Conservation (phyloP, 2,797 vertebrate species). For the Erethizon dorsatum region DNA sequence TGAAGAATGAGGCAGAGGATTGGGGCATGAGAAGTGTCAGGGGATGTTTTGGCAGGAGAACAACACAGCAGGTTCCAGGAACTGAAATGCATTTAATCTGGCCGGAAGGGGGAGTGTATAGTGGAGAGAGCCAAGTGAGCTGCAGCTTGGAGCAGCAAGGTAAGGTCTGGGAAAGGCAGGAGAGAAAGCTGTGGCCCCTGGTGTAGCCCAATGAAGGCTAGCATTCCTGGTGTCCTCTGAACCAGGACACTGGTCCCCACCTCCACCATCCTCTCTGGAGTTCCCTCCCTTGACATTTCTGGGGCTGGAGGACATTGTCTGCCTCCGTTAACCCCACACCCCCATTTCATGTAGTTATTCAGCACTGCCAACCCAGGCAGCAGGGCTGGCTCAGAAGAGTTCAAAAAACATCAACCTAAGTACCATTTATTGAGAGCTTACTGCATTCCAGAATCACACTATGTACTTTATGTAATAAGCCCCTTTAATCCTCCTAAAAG, state of each 20-base stretch:
- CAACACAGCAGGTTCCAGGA: neutral
- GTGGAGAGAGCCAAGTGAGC: neutral
- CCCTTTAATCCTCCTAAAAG: conserved; percentile 76
- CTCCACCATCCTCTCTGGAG: neutral
- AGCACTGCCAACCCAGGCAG: neutral
- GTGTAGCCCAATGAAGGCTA: neutral
- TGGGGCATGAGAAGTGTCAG: neutral
- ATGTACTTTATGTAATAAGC: conserved; percentile 70
- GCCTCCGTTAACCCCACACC: neutral
- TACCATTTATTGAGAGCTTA: conserved; percentile 46
- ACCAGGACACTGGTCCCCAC: neutral
- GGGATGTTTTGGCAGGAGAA: neutral
- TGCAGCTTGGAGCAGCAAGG: neutral
- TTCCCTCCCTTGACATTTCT: neutral
- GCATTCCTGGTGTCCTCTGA: neutral
- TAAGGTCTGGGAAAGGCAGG: neutral
- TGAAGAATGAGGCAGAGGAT: neutral
- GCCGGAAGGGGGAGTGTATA: neutral
- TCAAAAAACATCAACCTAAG: conserved; percentile 1
- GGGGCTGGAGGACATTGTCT: neutral
- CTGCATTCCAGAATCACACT: conserved; percentile 66
- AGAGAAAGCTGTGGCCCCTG: neutral
- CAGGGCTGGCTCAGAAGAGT: neutral
- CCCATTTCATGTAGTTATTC: neutral
- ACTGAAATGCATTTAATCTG: neutral